phyloP scores from a whole-genome alignment of 2,888 invertebrate genomes.

The Cheiracanthium punctorium region DNA sequence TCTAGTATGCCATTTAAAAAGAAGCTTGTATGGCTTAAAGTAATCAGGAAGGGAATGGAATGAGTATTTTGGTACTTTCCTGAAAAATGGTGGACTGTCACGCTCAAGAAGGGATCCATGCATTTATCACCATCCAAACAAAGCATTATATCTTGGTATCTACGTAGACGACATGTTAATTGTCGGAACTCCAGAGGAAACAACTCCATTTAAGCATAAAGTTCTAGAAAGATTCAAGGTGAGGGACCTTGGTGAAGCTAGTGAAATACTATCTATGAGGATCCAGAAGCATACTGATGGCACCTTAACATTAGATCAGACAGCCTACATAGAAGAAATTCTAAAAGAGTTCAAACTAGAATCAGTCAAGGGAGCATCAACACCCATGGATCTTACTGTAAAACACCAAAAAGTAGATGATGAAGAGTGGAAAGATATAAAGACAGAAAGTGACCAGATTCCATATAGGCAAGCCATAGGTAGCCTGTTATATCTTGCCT shows the following conservation, averaged over 20 bases:
- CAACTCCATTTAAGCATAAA: background rate
- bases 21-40: conserved; percentile 34
- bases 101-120: conserved; percentile 19
- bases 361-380: conserved; percentile 10
- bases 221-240: background rate
- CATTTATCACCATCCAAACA: too few species aligned
- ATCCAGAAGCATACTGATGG: conserved; percentile 4
- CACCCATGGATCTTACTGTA: conserved; percentile 2
- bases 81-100: conserved; percentile 8
- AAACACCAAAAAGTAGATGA: conserved; percentile 8
- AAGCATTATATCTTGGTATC: too few species aligned
- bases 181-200: background rate
- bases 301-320: conserved; percentile 3
- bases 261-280: conserved; percentile 2
- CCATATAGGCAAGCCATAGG: conserved; percentile 17
- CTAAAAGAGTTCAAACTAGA: background rate
- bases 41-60: conserved; percentile 39
- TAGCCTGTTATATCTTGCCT: background rate
- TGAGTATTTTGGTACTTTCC: conserved; percentile 7
- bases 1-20: too few species aligned
- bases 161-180: too few species aligned
- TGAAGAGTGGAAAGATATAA: background rate
- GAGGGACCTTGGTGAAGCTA: background rate
- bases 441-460: background rate
- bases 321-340: background rate